These are phyloP conservation scores for Pteronura brasiliensis DNA, from an alignment of 2,113 vertebrate species.

Conservation along the genomic window DNA sequence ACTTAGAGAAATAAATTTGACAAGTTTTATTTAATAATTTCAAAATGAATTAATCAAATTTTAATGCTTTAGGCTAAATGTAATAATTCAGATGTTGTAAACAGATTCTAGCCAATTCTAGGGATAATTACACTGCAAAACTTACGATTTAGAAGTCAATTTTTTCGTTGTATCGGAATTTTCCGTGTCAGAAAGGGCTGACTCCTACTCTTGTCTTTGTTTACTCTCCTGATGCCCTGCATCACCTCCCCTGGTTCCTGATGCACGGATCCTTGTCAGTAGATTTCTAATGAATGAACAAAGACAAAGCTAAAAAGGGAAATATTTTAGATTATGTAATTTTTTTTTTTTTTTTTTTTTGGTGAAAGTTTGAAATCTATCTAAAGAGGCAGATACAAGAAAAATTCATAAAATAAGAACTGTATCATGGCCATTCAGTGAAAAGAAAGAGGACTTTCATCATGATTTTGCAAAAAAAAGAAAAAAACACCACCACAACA, in stretches of 20 bases:
- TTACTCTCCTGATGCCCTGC: background rate
- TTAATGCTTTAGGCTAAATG: background rate
- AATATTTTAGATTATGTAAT: background rate
- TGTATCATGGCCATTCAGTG: background rate
- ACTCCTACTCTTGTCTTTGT: background rate
- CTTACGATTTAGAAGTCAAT: background rate
- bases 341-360: slow-evolving; percentile 11
- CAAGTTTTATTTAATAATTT: background rate
- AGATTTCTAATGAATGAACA: background rate
- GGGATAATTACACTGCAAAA: background rate
- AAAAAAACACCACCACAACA: background rate
- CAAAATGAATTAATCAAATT: background rate
- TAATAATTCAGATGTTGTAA: slow-evolving; percentile 3
- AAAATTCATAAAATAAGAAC: background rate
- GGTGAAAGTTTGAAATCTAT: background rate
- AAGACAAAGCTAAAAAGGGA: background rate
- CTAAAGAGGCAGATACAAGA: background rate
- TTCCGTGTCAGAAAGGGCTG: background rate
- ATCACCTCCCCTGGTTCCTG: background rate
- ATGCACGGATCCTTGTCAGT: background rate
- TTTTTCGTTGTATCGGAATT: background rate
- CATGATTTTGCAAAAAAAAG: background rate
- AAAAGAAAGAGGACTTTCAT: background rate
- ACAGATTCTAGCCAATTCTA: background rate
- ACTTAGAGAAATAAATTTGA: background rate